Percentiles rank a stretch among this genome's conserved stretches.
Evolutionary conservation across 2,797 vertebrate genomes (phyloP).

Genomic region (Lepus oiostolus): DNA sequence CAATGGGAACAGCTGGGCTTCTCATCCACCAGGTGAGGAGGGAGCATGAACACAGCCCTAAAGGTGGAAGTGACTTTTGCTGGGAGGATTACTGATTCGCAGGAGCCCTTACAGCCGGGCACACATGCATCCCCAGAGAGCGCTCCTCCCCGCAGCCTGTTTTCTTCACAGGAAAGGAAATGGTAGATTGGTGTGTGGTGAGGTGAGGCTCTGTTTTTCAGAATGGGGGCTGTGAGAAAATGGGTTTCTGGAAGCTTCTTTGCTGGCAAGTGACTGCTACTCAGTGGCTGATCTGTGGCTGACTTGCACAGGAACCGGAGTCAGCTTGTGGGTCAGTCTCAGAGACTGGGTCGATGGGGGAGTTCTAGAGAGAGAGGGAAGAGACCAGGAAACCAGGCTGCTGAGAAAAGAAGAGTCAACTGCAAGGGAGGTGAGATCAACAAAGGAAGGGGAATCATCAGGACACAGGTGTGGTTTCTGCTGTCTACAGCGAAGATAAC

Average conservation of each 20-base stretch:
- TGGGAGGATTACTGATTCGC: background rate
- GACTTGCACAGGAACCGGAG: background rate
- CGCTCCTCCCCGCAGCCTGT: background rate
- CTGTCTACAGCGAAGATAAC: background rate
- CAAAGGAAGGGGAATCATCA: background rate
- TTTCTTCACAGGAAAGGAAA: background rate
- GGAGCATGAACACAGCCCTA: background rate
- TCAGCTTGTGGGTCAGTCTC: background rate
- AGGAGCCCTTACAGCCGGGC: background rate
- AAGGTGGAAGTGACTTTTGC: background rate
- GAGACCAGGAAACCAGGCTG: background rate
- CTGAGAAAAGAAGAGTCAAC: background rate
- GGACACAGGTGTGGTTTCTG: background rate
- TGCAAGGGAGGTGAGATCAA: background rate
- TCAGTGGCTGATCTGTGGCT: background rate
- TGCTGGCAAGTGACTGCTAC: background rate
- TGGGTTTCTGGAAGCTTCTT: background rate
- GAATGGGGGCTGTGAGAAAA: background rate
- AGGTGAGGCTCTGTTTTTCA: background rate
- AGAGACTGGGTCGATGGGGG: background rate
- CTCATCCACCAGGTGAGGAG: background rate
- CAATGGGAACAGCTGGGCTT: fast-evolving
- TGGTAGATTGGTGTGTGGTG: background rate
- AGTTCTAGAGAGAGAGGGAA: background rate
- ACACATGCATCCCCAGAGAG: background rate